A percentile compares a stretch with the other conserved stretches of the same genome.
phyloP scores from a whole-genome alignment of 2,888 invertebrate genomes.

The Caenorhabditis afra region DNA sequence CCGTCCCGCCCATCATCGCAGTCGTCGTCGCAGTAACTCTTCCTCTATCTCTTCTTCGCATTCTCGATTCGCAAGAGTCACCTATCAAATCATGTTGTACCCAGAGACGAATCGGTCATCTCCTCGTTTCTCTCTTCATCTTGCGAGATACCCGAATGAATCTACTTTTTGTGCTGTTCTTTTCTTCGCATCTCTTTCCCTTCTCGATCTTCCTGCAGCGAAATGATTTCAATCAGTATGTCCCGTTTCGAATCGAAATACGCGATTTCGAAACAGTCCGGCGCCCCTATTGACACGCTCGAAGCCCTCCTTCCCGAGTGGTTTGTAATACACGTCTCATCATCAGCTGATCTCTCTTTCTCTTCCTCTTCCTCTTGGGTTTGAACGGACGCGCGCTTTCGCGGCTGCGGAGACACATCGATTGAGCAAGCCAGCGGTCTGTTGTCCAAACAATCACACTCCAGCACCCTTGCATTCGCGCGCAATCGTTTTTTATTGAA shows the following conservation, averaged over 20 bases:
- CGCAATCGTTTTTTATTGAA: too few relatives aligned
- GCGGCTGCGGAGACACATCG: slow-evolving; percentile 7
- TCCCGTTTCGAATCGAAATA: not conserved
- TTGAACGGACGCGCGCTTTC: not conserved
- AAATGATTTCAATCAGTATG: too few relatives aligned
- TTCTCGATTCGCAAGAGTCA: too few relatives aligned
- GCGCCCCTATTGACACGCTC: slow-evolving; percentile 16
- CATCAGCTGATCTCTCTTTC: slow-evolving; percentile 51
- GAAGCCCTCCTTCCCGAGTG: slow-evolving; percentile 11
- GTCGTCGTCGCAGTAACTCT: slow-evolving; percentile 25
- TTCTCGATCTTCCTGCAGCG: too few relatives aligned
- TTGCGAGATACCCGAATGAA: too few relatives aligned
- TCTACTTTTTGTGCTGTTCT: not conserved
- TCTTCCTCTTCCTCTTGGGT: not conserved
- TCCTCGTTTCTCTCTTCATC: too few relatives aligned
- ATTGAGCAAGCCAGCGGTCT: slow-evolving; percentile 26
- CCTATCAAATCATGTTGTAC: too few relatives aligned
- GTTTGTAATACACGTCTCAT: slow-evolving; percentile 28
- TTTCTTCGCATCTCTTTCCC: slow-evolving; percentile 3
- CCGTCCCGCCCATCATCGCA: not conserved
- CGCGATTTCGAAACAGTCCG: slow-evolving; percentile 37
- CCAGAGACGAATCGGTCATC: too few relatives aligned
- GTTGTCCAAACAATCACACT: slow-evolving; percentile 34
- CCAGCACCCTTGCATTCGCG: too few relatives aligned
- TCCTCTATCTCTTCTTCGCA: slow-evolving; percentile 7